Percentiles rank a stretch among this genome's conserved stretches.
Conservation (phyloP, 2,797 vertebrate species). For the Chiroxiphia lanceolata region DNA sequence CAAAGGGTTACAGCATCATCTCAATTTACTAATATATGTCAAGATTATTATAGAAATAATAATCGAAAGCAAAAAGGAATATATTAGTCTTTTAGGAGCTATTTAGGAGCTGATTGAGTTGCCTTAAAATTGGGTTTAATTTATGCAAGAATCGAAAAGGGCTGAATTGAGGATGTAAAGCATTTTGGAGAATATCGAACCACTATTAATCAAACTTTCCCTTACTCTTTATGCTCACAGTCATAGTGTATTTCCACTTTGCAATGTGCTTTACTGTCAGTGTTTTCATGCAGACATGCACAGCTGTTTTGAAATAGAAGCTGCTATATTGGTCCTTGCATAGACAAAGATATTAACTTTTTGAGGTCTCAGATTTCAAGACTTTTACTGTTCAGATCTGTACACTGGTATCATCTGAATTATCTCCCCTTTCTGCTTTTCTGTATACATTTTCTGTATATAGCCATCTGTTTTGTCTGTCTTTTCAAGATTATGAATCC, state of each 20-base stretch:
- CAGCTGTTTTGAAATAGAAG: not conserved
- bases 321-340: not conserved
- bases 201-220: not conserved
- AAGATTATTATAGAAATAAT: not conserved
- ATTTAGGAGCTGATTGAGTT: not conserved
- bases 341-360: not conserved
- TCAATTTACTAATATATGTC: not conserved
- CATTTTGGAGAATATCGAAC: not conserved
- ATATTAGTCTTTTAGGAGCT: not conserved
- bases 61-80: not conserved
- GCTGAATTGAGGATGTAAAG: not conserved
- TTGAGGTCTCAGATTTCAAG: not conserved
- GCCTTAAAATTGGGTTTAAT: not conserved
- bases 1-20: not conserved
- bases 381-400: not conserved
- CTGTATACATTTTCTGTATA: not conserved
- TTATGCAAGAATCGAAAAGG: not conserved
- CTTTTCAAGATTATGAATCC: conserved; percentile 4
- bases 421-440: not conserved
- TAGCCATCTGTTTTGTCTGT: not conserved
- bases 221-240: not conserved
- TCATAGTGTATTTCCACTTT: not conserved
- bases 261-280: not conserved
- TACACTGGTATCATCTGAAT: not conserved
- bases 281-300: not conserved